These are phyloP conservation scores for Coreoperca whiteheadi DNA, from an alignment of 2,113 vertebrate species.

Conservation along the genomic window DNA sequence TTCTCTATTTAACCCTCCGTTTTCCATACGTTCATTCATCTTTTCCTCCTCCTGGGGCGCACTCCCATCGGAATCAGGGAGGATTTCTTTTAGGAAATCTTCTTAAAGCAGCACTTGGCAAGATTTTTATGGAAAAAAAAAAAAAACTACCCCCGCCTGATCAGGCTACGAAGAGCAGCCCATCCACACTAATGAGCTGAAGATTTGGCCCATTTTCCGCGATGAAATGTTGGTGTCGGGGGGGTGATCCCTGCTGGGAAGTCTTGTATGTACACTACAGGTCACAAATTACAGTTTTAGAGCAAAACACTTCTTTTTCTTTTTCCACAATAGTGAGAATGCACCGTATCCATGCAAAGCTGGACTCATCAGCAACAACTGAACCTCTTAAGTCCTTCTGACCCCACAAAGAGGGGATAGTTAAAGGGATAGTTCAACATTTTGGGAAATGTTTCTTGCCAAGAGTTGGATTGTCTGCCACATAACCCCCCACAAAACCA, in stretches of 20 bases:
- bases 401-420: neutral
- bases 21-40: constrained; percentile 37
- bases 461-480: neutral
- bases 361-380: neutral
- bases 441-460: neutral
- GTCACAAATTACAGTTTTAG: constrained; percentile 7
- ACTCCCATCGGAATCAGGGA: constrained; percentile 44
- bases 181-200: constrained; percentile 65
- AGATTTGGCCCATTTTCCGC: constrained; percentile 51
- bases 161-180: constrained; percentile 38
- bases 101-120: constrained; percentile 69
- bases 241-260: constrained; percentile 26
- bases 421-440: neutral
- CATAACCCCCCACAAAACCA: neutral
- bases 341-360: neutral
- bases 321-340: neutral
- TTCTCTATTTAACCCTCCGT: constrained; percentile 36
- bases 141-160: constrained; percentile 30
- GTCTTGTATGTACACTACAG: constrained; percentile 1
- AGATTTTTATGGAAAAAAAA: constrained; percentile 31
- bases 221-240: constrained; percentile 39
- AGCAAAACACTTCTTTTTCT: too few species aligned
- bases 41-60: constrained; percentile 1
- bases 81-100: constrained; percentile 68
- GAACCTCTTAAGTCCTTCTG: neutral